Evolutionary conservation across 2,797 vertebrate genomes (phyloP).

Genomic region (Ataeniobius toweri): DNA sequence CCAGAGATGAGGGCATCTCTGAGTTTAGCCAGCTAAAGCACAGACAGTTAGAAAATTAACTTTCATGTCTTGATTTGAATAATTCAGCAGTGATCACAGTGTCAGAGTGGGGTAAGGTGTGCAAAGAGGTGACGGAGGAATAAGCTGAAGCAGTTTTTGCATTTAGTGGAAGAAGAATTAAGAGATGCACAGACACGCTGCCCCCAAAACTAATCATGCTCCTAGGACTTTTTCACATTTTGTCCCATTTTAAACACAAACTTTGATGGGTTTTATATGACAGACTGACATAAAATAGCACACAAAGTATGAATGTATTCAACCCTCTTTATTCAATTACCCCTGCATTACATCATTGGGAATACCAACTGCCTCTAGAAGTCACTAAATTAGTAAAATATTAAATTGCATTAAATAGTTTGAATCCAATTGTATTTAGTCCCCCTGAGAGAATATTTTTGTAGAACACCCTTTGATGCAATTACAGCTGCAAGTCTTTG

Average conservation of each 20-base stretch:
- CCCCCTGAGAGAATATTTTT: too few relatives aligned
- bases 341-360: background rate
- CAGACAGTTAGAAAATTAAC: slow-evolving; percentile 83
- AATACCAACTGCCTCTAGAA: background rate
- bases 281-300: background rate
- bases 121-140: slow-evolving; percentile 57
- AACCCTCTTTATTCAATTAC: background rate
- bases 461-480: too few relatives aligned
- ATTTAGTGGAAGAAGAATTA: background rate
- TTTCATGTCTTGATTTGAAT: slow-evolving; percentile 80
- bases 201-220: background rate
- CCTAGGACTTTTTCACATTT: background rate
- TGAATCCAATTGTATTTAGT: too few relatives aligned
- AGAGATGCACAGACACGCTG: background rate
- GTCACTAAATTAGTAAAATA: background rate
- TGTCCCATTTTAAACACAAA: background rate
- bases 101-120: slow-evolving; percentile 56
- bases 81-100: slow-evolving; percentile 70
- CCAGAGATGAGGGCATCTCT: slow-evolving; percentile 74
- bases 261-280: background rate
- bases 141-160: slow-evolving; percentile 14
- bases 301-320: background rate
- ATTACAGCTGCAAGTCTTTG: too few relatives aligned
- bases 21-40: slow-evolving; percentile 79
- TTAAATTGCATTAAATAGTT: too few relatives aligned